Percentiles rank a stretch among this genome's conserved stretches.
Conservation (phyloP, 2,888 invertebrate genomes). For the Heliconius ethilla region DNA sequence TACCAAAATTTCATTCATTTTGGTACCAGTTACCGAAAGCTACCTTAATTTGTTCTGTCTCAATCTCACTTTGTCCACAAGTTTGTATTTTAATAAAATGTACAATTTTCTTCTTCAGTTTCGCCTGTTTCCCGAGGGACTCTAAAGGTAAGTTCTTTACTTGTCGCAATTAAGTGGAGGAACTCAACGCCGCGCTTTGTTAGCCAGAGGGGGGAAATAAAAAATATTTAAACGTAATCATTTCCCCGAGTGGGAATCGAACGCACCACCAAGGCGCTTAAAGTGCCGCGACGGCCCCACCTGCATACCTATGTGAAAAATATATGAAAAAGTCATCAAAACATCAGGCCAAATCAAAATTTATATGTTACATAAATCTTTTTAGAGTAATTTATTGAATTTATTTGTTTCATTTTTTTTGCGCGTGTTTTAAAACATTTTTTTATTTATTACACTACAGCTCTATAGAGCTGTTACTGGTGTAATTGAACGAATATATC, state of each 20-base stretch:
- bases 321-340: neutral
- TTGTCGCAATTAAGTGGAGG: neutral
- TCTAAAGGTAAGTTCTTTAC: too few relatives aligned
- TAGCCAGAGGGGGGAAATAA: too few relatives aligned
- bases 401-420: constrained; percentile 12
- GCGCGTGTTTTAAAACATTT: neutral
- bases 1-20: neutral
- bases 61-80: constrained; percentile 2
- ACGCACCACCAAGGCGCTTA: neutral
- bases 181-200: neutral
- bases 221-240: neutral
- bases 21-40: constrained; percentile 22
- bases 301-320: neutral
- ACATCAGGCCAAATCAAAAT: constrained; percentile 18
- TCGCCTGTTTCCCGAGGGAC: neutral
- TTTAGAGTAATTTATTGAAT: constrained; percentile 23
- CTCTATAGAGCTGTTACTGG: neutral
- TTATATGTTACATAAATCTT: constrained; percentile 12
- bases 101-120: neutral
- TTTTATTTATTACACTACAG: constrained; percentile 9
- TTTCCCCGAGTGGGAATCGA: neutral
- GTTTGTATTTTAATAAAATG: neutral
- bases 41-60: neutral
- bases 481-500: constrained; percentile 14
- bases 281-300: neutral